phyloP scores from a whole-genome alignment of 2,888 invertebrate species.

The Pecten maximus region DNA sequence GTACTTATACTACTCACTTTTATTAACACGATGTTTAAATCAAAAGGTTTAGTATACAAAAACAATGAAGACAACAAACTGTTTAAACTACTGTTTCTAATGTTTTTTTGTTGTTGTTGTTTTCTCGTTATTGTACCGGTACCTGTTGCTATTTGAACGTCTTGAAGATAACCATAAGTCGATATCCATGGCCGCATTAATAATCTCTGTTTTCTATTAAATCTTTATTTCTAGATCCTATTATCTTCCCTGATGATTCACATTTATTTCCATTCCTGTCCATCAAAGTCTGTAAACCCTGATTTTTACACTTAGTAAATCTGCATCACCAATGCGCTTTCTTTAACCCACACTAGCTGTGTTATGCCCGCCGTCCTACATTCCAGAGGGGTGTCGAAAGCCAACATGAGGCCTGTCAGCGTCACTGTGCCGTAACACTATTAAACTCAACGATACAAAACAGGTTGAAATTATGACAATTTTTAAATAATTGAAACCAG shows the following conservation, averaged over 20 bases:
- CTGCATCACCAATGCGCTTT: not conserved
- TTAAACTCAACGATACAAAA: not conserved
- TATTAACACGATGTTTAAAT: too few species aligned
- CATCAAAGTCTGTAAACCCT: not conserved
- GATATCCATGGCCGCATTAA: too few species aligned
- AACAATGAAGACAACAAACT: too few species aligned
- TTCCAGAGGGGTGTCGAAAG: constrained; percentile 26
- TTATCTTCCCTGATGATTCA: not conserved
- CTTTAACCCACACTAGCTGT: not conserved
- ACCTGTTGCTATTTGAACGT: too few species aligned
- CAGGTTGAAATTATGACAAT: constrained; percentile 25
- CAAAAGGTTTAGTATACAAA: too few species aligned
- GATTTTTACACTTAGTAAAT: not conserved
- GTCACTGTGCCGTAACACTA: constrained; percentile 17
- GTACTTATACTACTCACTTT: too few species aligned
- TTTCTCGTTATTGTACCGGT: too few species aligned
- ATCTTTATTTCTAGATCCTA: too few species aligned
- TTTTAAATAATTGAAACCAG: constrained; percentile 5
- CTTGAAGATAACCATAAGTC: too few species aligned
- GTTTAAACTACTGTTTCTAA: too few species aligned
- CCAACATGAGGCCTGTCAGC: constrained; percentile 11
- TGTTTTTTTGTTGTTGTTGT: too few species aligned
- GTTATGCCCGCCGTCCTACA: not conserved
- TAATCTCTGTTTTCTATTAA: too few species aligned
- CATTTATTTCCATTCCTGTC: not conserved